Evolutionary conservation across 2,113 vertebrate genomes (phyloP).

Genomic region (Ondatra zibethicus): DNA sequence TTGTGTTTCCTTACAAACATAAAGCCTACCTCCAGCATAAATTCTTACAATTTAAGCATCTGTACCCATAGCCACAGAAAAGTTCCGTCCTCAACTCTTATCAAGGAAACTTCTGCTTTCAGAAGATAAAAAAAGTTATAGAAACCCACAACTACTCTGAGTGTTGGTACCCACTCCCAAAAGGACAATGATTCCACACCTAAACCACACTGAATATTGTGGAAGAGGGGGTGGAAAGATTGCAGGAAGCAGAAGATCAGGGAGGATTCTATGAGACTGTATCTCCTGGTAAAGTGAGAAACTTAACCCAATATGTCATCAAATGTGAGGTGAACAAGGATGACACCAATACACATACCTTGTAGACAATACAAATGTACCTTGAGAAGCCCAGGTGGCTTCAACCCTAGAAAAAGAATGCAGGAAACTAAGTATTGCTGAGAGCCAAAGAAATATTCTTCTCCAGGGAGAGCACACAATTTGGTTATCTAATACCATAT

Average conservation of each 20-base stretch:
- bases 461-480: background rate
- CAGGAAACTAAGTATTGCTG: background rate
- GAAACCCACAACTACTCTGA: too few species aligned
- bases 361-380: background rate
- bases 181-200: too few species aligned
- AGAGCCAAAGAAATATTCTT: background rate
- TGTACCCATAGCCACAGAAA: background rate
- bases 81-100: background rate
- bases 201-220: too few species aligned
- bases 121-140: too few species aligned
- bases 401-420: background rate
- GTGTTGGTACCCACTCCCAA: too few species aligned
- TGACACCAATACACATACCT: background rate
- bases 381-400: too few species aligned
- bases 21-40: background rate
- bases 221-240: too few species aligned
- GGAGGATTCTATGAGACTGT: too few species aligned
- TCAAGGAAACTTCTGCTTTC: too few species aligned
- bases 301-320: too few species aligned
- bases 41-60: background rate
- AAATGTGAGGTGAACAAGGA: background rate
- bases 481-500: background rate
- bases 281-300: background rate
- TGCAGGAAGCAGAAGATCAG: too few species aligned
- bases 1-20: background rate